These are phyloP conservation scores for Pandemis cinnamomeana DNA, from an alignment of 2,888 invertebrate species.

Conservation along the genomic window DNA sequence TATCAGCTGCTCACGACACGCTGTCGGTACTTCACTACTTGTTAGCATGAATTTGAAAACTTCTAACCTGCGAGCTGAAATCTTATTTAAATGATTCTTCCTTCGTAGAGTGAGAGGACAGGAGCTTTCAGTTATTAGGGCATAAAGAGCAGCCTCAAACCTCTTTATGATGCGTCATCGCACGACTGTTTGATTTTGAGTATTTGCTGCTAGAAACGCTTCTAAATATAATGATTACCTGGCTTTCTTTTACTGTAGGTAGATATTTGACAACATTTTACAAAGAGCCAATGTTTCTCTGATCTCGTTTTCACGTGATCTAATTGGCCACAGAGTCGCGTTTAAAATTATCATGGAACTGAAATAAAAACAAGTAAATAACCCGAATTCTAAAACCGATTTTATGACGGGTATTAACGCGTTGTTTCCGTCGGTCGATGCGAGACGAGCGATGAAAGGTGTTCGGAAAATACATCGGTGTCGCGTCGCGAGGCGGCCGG, in stretches of 20 bases:
- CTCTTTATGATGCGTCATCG: no score
- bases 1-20: no score
- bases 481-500: constrained; percentile 55
- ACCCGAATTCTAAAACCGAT: constrained; percentile 84
- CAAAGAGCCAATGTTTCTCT: constrained; percentile 43
- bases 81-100: no score
- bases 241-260: constrained; percentile 28
- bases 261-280: constrained; percentile 32
- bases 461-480: constrained; percentile 79
- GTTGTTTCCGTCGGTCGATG: constrained; percentile 84
- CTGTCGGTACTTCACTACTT: no score
- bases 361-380: constrained; percentile 84
- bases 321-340: constrained; percentile 77
- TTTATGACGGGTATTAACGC: constrained; percentile 85
- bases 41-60: no score
- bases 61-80: no score
- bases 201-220: constrained; percentile 13
- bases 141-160: not conserved
- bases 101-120: no score
- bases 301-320: constrained; percentile 75
- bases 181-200: not conserved
- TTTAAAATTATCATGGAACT: constrained; percentile 83
- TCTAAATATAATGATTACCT: constrained; percentile 3
- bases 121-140: not conserved
- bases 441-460: constrained; percentile 83